Evolutionary conservation across 2,797 vertebrate species (phyloP), one percentile per base, ranked within the genome.

Genomic region (Holocentrus rufus): DNA sequence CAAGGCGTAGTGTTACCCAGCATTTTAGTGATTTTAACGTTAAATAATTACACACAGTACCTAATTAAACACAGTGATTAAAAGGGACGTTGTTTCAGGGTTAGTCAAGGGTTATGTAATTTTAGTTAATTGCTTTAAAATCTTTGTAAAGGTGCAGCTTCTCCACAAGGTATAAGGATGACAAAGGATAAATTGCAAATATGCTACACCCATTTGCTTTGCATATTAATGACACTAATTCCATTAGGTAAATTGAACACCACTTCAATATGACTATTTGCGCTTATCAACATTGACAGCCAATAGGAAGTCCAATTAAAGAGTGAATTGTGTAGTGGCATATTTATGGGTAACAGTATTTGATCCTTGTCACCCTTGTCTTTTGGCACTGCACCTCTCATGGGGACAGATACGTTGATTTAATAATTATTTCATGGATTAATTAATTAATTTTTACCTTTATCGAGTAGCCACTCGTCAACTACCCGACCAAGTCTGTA

Each of bases 391-490:
- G 95, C 95, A 95, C 94, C 95, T 94, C 94, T 95, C 88, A 81
- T 84, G 89, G 85, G 92, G 89, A 69, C 70, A 77, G 88, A 92
- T 95, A 94, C 92, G 86, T 67, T 77, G 82, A 92, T 94, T 95
- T 91, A 89, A 67, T 92, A 83, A 91, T 91, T 94, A 92, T 93
- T 93, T 92, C 88, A 90, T 89, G 84, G 85, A 81, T 93, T 93
- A 92, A 94, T 96, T 96, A 91, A 95, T 95, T 93, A 81, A 70
- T 94, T 96, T 94, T 99, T 98, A 98, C 97, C 97, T 99, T 99
- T 99, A 96, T 98, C 97, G 96, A 98, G 96, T 96, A 99, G 97
- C 97, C 97, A 99, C 92, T 99, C 97, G 95, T 99, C 97, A 96
- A 99, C 97, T 97, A 98, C 97, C 95, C 97, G 96, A 96, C 97